These are phyloP conservation scores for Caenorhabditis briggsae DNA, from an alignment of 1,140 invertebrate species.

Conservation along the genomic window DNA sequence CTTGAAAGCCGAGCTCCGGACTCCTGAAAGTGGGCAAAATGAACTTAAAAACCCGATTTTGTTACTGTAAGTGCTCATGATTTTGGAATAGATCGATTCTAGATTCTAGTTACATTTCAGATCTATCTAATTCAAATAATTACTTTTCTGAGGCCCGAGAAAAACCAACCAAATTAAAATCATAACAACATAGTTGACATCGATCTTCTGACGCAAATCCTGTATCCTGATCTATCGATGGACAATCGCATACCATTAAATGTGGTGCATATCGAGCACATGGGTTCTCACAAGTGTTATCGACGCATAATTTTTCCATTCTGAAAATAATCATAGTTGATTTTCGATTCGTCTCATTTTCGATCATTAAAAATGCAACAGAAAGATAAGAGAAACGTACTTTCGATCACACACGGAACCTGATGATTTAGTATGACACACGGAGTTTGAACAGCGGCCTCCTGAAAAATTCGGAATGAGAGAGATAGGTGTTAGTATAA, in stretches of 20 bases:
- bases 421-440: conserved; percentile 75
- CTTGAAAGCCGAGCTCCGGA: no score
- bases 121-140: no score
- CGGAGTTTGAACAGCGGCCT: conserved; percentile 78
- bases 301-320: conserved; percentile 77
- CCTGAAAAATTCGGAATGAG: conserved; percentile 53
- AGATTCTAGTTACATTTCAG: no score
- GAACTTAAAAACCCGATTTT: no score
- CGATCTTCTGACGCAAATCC: conserved; percentile 77
- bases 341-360: background rate
- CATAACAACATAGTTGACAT: conserved; percentile 77
- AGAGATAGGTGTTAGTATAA: background rate
- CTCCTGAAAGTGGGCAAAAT: no score
- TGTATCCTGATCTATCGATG: conserved; percentile 76
- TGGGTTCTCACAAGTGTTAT: conserved; percentile 77
- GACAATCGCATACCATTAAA: conserved; percentile 77
- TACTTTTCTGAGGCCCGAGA: no score
- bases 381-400: conserved; percentile 67
- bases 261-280: conserved; percentile 75
- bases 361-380: background rate
- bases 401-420: conserved; percentile 76
- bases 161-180: conserved; percentile 75
- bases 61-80: no score
- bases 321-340: conserved; percentile 63
- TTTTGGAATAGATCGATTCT: no score